These are phyloP conservation scores for Iguana delicatissima DNA, from an alignment of 2,797 vertebrate species.

Conservation along the genomic window DNA sequence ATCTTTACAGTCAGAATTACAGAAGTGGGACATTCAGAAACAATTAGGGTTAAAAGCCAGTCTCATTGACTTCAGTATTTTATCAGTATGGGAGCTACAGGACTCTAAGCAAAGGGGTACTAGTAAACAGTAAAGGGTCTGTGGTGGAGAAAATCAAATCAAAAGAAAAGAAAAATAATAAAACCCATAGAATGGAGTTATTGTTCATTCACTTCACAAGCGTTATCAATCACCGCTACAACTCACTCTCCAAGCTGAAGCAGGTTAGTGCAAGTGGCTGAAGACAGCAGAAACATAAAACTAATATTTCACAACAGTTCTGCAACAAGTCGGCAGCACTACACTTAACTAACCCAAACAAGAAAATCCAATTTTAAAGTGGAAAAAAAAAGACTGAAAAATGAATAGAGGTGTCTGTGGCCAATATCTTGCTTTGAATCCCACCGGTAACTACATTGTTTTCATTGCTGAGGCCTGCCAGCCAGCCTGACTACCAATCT, in stretches of 20 bases:
- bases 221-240: constrained; percentile 47
- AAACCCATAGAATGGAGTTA: constrained; percentile 18
- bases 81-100: not conserved
- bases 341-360: constrained; percentile 59
- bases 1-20: not conserved
- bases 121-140: constrained; percentile 10
- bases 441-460: constrained; percentile 56
- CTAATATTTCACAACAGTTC: constrained; percentile 62
- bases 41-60: not conserved
- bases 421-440: constrained; percentile 48
- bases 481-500: not conserved
- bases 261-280: constrained; percentile 43
- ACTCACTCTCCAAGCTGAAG: constrained; percentile 52
- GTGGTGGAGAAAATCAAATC: constrained; percentile 23
- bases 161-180: constrained; percentile 26
- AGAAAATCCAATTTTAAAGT: constrained; percentile 62
- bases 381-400: constrained; percentile 1
- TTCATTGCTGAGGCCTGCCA: constrained; percentile 46
- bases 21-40: not conserved
- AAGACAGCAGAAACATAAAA: constrained; percentile 53
- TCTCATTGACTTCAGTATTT: not conserved
- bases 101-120: not conserved
- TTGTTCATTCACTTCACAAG: constrained; percentile 44
- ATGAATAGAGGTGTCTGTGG: constrained; percentile 40
- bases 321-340: constrained; percentile 33